phyloP scores from a whole-genome alignment of 2,888 invertebrate species.

The Syrphus vitripennis region DNA sequence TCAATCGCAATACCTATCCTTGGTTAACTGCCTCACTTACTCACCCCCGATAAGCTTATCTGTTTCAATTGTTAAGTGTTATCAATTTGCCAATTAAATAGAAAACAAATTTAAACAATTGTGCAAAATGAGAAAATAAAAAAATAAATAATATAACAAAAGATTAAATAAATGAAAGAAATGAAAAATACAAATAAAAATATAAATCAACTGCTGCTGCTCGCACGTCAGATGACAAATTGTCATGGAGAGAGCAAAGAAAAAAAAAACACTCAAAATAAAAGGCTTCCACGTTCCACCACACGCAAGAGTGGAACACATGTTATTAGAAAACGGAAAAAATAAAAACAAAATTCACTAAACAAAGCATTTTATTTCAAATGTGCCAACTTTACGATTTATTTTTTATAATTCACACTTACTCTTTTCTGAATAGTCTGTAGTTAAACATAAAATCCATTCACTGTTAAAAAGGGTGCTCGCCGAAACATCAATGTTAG shows the following conservation, averaged over 20 bases:
- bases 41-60: slow-evolving; percentile 15
- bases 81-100: slow-evolving; percentile 13
- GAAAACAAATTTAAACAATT: background rate
- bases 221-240: background rate
- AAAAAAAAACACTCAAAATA: background rate
- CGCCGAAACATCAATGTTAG: slow-evolving; percentile 31
- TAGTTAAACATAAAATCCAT: background rate
- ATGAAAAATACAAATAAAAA: background rate
- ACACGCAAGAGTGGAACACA: background rate
- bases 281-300: background rate
- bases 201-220: background rate
- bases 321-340: background rate
- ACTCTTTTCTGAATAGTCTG: background rate
- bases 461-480: slow-evolving; percentile 51
- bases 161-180: background rate
- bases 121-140: background rate
- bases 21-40: background rate
- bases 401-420: slow-evolving; percentile 48
- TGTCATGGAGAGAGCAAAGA: background rate
- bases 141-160: background rate
- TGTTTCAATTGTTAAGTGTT: background rate
- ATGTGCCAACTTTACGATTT: slow-evolving; percentile 28
- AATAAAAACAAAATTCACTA: background rate
- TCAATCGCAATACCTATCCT: background rate
- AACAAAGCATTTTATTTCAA: background rate